Conservation (phyloP, 2,797 vertebrate genomes). For the Xiphorhynchus erythropygius region DNA sequence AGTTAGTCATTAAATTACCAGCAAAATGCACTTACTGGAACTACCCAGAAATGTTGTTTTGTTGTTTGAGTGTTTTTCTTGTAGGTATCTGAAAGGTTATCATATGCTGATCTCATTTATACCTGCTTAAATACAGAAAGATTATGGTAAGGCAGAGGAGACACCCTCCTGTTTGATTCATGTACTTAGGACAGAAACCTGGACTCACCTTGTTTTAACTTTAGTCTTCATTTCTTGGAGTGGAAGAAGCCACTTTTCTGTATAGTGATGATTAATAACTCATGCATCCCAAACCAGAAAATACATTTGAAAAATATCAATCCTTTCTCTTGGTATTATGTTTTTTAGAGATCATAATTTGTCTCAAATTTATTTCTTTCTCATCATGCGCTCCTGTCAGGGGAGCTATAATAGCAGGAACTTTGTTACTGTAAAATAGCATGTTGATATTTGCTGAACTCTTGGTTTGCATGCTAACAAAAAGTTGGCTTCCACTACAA, state of each 20-base stretch:
- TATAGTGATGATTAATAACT: background rate
- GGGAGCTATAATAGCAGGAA: background rate
- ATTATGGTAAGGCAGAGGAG: background rate
- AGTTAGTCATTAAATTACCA: slow-evolving; percentile 40
- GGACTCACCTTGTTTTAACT: background rate
- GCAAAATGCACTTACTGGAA: slow-evolving; percentile 26
- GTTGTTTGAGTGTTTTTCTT: background rate
- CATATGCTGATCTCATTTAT: background rate
- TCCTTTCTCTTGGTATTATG: background rate
- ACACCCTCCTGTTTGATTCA: background rate
- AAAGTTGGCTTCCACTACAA: background rate
- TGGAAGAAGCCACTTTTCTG: background rate
- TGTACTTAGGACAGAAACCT: background rate
- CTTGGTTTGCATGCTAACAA: background rate
- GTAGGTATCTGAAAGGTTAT: background rate
- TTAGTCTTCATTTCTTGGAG: background rate
- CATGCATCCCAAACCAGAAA: background rate
- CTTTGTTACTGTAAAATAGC: background rate
- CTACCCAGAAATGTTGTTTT: background rate
- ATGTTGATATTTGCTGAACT: background rate
- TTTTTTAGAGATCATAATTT: background rate
- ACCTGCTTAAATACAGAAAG: background rate
- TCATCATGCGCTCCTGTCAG: background rate
- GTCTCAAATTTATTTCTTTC: background rate
- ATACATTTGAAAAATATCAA: background rate